A percentile compares a stretch with the other conserved stretches of the same genome.
These are phyloP conservation scores for Chauna torquata DNA, from an alignment of 2,113 vertebrate species.

Conservation along the genomic window DNA sequence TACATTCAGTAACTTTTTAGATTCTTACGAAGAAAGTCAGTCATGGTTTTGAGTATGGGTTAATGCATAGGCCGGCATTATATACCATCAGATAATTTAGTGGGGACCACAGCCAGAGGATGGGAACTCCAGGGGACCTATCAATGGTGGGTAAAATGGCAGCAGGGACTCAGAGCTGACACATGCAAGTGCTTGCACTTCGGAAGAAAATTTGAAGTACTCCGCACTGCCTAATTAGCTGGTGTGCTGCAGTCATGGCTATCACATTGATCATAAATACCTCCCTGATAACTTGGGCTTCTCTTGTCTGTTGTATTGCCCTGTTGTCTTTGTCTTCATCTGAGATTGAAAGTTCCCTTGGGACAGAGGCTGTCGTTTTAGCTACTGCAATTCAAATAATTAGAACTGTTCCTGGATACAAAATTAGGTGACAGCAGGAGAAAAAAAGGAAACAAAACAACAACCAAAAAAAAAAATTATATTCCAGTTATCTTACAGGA, in stretches of 20 bases:
- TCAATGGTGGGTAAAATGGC: not conserved
- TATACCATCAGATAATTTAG: not conserved
- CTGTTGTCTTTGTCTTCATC: not conserved
- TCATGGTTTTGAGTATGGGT: not conserved
- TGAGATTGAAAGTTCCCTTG: not conserved
- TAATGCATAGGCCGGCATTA: not conserved
- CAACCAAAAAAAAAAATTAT: not conserved
- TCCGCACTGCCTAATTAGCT: conserved; percentile 40
- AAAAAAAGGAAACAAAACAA: not conserved
- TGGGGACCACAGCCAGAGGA: not conserved
- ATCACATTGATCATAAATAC: not conserved
- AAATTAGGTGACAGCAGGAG: not conserved
- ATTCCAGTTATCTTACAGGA: not conserved
- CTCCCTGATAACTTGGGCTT: not conserved
- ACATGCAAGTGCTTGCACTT: not conserved
- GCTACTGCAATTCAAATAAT: not conserved
- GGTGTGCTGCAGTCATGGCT: not conserved
- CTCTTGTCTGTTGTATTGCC: not conserved
- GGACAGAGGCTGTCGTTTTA: not conserved
- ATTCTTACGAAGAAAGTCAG: not conserved
- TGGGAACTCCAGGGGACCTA: not conserved
- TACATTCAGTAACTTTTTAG: not conserved
- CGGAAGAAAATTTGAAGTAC: conserved; percentile 25
- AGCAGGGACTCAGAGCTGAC: not conserved
- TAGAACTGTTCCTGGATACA: not conserved